Evolutionary conservation across 35 echinoderm and acorn worm genomes (phyloP), one percentile per base, ranked within the genome.

Genomic region (Apostichopus japonicus): DNA sequence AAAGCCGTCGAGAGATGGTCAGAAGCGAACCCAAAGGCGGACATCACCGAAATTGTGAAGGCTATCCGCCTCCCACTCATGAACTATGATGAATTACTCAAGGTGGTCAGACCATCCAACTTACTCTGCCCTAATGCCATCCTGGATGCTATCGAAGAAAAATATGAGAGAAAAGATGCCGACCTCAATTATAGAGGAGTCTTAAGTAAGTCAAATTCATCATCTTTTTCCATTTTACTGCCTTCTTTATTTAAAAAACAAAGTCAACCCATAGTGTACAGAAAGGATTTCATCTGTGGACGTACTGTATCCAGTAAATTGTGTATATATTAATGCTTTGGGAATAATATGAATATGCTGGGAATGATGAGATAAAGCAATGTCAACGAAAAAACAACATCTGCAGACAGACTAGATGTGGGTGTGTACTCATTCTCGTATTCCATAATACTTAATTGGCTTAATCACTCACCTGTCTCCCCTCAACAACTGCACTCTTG

Each of bases 81-180:
- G 97, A 96, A 61, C 22, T 92, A 95, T 80, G 61, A 94, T 57
- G 97, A 99, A 75, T 61, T 99, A 14, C 72, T 99, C 0, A 95
- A 99, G 79, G 90, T 94, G 23, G 97, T 99, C 8, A 90, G 97
- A 67, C 95, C 97, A 4, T 94, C 97, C 14, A 93, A 89, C 54
- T 80, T 98, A 16, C 86, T 96, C 15, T 80, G 91, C 57, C 93
- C 97, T 11, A 94, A 99, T 88, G 72, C 92, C 59, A 99, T 96
- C 23, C 93, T 99, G 14, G 97, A 99, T 92, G 97, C 97, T 4
- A 96, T 96, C 80, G 90, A 96, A 83, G 79, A 93, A 15, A 99
- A 96, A 71, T 73, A 93, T 59, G 97, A 99, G 57, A 95, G 97
- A 83, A 86, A 93, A 24, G 91, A 94, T 53, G 84, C 87, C 79